Conservation (phyloP, 2,888 invertebrate genomes). For the Rhogogaster chlorosoma region DNA sequence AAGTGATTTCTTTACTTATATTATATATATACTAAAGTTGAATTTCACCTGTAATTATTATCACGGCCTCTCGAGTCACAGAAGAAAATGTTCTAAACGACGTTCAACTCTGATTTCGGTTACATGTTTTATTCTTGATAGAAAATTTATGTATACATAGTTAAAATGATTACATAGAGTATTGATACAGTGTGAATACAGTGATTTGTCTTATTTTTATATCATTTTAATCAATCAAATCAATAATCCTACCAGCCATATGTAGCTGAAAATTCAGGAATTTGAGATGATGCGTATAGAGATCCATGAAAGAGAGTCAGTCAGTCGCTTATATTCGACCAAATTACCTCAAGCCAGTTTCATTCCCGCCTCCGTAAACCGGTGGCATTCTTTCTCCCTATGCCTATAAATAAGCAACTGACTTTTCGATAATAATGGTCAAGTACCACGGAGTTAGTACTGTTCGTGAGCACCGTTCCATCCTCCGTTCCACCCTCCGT, state of each 20-base stretch:
- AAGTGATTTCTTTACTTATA: neutral
- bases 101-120: neutral
- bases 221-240: neutral
- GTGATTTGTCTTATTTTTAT: constrained; percentile 1
- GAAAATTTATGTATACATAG: neutral
- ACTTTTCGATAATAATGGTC: constrained; percentile 31
- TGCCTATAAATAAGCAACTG: neutral
- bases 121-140: neutral
- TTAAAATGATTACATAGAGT: constrained; percentile 24
- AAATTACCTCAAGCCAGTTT: neutral
- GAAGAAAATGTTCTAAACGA: neutral
- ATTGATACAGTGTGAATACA: constrained; percentile 21
- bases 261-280: neutral
- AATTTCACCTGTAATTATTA: neutral
- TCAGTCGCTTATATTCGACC: constrained; percentile 1
- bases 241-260: neutral
- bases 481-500: constrained; percentile 60
- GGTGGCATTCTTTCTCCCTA: neutral
- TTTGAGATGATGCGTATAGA: neutral
- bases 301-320: constrained; percentile 30
- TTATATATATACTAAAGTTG: neutral
- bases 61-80: neutral
- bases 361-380: neutral
- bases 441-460: constrained; percentile 53
- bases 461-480: constrained; percentile 60